phyloP scores from a whole-genome alignment of 2,797 vertebrate genomes.

The Coranthus polyacanthus region DNA sequence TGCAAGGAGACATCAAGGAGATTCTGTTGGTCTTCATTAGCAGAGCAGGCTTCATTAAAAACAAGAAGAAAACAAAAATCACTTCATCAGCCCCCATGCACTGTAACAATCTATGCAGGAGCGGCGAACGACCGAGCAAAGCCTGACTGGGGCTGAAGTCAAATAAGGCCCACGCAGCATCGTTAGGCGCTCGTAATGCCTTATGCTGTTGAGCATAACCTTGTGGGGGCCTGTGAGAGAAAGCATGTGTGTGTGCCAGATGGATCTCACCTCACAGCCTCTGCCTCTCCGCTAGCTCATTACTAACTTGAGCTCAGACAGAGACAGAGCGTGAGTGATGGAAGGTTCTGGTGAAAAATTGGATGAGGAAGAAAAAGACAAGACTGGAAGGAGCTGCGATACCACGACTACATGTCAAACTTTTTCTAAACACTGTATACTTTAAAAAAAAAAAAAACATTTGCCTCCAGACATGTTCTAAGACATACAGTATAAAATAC shows the following conservation, averaged over 20 bases:
- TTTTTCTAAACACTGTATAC: conserved; percentile 8
- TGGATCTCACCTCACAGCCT: conserved; percentile 82
- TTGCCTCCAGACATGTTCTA: too few species aligned
- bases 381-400: conserved; percentile 35
- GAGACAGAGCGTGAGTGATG: conserved; percentile 69
- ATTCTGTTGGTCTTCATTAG: conserved; percentile 78
- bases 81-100: conserved; percentile 61
- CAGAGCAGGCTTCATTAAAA: conserved; percentile 69
- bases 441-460: neutral
- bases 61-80: conserved; percentile 19
- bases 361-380: conserved; percentile 47
- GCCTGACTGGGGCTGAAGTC: conserved; percentile 71
- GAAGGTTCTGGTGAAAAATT: conserved; percentile 61
- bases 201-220: conserved; percentile 78
- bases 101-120: conserved; percentile 43
- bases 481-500: too few species aligned
- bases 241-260: conserved; percentile 69
- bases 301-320: conserved; percentile 81
- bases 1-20: conserved; percentile 79
- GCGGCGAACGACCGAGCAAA: conserved; percentile 57
- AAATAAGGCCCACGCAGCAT: conserved; percentile 85
- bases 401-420: conserved; percentile 13
- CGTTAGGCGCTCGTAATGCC: conserved; percentile 80
- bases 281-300: conserved; percentile 78
- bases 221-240: conserved; percentile 79